Evolutionary conservation across 2,797 vertebrate species (phyloP).

Genomic region (Phrynocephalus guinanensis): DNA sequence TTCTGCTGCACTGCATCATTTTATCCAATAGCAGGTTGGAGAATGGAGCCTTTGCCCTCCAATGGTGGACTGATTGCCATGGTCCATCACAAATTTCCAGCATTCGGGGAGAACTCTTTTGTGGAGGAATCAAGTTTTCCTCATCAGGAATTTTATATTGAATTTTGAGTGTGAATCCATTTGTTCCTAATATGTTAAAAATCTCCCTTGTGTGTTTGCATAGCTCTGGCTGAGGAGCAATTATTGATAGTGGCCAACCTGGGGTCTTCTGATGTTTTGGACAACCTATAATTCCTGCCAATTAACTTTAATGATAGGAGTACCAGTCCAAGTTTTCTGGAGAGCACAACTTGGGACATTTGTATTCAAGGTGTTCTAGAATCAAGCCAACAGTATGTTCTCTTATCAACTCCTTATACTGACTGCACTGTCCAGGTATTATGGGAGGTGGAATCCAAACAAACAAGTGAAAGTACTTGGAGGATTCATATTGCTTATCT

Average conservation of each 20-base stretch:
- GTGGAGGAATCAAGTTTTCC: no score
- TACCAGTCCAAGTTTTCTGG: no score
- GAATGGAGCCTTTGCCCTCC: not conserved
- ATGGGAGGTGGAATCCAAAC: not conserved
- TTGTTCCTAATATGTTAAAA: not conserved
- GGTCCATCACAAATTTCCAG: not conserved
- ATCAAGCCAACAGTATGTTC: no score
- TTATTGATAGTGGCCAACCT: not conserved
- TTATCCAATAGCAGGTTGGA: not conserved
- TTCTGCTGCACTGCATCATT: no score
- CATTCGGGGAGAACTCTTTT: not conserved
- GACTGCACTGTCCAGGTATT: not conserved
- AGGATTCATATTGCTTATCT: no score
- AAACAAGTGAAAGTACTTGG: no score
- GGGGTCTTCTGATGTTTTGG: no score
- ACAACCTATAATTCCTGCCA: no score
- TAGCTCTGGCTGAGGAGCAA: not conserved
- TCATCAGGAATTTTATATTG: not conserved
- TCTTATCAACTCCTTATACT: no score
- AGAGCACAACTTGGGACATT: no score
- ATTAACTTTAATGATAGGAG: not conserved
- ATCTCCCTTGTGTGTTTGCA: not conserved
- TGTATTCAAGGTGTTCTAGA: no score
- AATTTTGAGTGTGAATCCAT: not conserved
- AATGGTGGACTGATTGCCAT: not conserved